phyloP scores from a whole-genome alignment of 2,113 vertebrate species.

The Setophaga petechia region DNA sequence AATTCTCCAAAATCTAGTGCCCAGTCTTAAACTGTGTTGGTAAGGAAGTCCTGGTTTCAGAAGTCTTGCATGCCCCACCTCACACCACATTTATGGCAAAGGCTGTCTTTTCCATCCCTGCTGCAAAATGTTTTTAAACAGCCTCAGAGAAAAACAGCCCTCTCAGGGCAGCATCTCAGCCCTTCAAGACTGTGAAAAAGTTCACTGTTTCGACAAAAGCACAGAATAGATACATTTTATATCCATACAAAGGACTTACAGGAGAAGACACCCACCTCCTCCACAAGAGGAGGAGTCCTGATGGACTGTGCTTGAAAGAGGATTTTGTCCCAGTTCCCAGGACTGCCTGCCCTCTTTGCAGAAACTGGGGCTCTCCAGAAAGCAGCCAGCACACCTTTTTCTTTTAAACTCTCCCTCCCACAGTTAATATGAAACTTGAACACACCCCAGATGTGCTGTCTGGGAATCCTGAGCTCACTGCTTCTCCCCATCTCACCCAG shows the following conservation, averaged over 20 bases:
- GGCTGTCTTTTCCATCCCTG: not conserved
- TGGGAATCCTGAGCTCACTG: not conserved
- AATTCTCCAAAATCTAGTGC: not conserved
- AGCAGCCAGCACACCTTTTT: not conserved
- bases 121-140: not conserved
- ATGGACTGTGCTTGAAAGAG: not conserved
- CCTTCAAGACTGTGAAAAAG: not conserved
- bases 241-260: not conserved
- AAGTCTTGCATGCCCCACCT: not conserved
- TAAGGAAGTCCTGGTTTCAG: not conserved
- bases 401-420: not conserved
- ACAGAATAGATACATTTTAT: not conserved
- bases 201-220: not conserved
- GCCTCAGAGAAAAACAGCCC: not conserved
- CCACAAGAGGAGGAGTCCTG: not conserved
- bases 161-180: not conserved
- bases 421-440: not conserved
- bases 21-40: not conserved
- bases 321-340: not conserved
- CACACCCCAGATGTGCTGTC: not conserved
- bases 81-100: not conserved
- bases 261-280: not conserved
- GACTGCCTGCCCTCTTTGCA: not conserved
- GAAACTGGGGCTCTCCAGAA: not conserved
- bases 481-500: accelerated